Evolutionary conservation across 2,797 vertebrate species (phyloP).

Genomic region (Periophthalmus magnuspinnatus): DNA sequence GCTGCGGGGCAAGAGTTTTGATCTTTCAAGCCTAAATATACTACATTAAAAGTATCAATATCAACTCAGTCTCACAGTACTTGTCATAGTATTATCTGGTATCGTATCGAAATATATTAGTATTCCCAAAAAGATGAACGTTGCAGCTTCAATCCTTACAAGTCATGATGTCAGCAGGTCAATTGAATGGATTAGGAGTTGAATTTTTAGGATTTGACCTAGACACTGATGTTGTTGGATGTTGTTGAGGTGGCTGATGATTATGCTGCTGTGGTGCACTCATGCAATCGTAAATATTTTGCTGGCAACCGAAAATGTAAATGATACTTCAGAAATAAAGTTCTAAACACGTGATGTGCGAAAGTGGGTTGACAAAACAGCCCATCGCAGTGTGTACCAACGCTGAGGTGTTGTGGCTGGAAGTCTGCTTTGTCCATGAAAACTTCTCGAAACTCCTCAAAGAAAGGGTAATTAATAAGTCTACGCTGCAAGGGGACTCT

Average conservation of each 20-base stretch:
- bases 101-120: no score
- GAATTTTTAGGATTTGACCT: no score
- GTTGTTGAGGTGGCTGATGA: background rate
- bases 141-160: background rate
- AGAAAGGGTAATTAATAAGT: conserved; percentile 40
- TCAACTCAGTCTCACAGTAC: no score
- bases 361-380: background rate
- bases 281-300: background rate
- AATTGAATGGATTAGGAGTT: no score
- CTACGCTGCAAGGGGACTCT: conserved; percentile 17
- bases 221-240: background rate
- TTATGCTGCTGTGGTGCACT: background rate
- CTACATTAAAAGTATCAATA: no score
- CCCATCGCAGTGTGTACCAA: background rate
- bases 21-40: no score
- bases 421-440: conserved; percentile 33
- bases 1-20: no score
- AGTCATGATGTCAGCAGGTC: background rate
- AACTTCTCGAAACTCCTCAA: conserved; percentile 32
- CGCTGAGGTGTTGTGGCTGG: conserved; percentile 11
- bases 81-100: no score
- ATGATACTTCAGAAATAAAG: background rate
- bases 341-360: background rate
- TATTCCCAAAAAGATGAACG: no score
- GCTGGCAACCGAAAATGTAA: background rate